Evolutionary conservation across 2,113 vertebrate species (phyloP), one percentile per base, ranked within the genome.

Genomic region (Ia io): DNA sequence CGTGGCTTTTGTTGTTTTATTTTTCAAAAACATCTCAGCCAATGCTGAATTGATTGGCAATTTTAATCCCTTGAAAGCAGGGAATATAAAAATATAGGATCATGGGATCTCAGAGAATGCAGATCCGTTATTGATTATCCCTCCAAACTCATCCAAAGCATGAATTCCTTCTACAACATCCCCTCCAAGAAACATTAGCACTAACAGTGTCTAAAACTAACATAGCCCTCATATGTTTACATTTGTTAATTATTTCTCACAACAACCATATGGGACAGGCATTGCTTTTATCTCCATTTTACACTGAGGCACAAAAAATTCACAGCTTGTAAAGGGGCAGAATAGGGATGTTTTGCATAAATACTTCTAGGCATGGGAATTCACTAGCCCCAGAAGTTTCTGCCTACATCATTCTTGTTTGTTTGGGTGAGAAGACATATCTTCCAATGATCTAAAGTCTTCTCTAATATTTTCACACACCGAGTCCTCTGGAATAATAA

Each of bases 41-140:
- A 10, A 1, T 61, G 61, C 67, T 80, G 16, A 71, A 77, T 1
- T 70, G 53, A 69, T 37, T 44, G n/a, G 16, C 9, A 44, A n/a
- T 96, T 97, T 93, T 82, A 67, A 69, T 85, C 8, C 12, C 79
- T 87, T 65, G 16, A 90, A 61, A 44, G 10, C 32, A 32, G 20
- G 44, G 12, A 30, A 67, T 87, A 30, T 18, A 93, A 47, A 95
- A 84, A 84, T 10, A 74, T 0, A 3, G 30, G 47, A 76, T 90
- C 40, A 44, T 77, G 10, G 30, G 32, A 13, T 84, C 73, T 78
- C 40, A 89, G 78, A 73, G 25, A 5, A 92, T 30, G 9, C 69
- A 67, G 47, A 70, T 28, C 11, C 0, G 2, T 18, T 73, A 76
- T 51, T 76, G 49, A 63, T 65, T 32, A 49, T 70, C 28, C n/a